Evolutionary conservation across 2,888 invertebrate species (phyloP).

Genomic region (Harpalus rubripes): DNA sequence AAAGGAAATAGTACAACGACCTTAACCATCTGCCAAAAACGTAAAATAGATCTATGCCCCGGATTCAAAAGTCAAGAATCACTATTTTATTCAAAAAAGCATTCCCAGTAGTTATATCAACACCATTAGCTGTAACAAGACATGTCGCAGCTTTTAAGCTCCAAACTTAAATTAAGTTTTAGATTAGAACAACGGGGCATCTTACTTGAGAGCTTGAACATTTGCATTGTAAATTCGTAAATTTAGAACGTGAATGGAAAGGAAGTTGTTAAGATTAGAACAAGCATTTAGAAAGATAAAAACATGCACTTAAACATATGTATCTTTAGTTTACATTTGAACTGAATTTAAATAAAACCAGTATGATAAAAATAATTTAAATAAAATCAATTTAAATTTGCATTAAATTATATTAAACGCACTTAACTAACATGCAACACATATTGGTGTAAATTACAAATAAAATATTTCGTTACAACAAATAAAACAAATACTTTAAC

Average conservation of each 20-base stretch:
- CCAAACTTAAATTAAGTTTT: conserved; percentile 14
- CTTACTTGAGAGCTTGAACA: neutral
- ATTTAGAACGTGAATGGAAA: neutral
- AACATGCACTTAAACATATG: neutral
- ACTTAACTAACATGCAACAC: conserved; percentile 10
- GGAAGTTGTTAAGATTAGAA: conserved; percentile 23
- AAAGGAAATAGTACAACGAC: conserved; percentile 26
- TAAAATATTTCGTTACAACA: neutral
- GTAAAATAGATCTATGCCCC: conserved; percentile 20
- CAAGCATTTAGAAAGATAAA: neutral
- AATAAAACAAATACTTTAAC: neutral
- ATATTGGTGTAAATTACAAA: conserved; percentile 17
- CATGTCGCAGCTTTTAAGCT: neutral
- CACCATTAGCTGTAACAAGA: conserved; percentile 12
- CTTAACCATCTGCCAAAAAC: conserved; percentile 46
- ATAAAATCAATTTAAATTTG: conserved; percentile 50
- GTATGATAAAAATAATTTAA: conserved; percentile 24
- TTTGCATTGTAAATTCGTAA: conserved; percentile 17
- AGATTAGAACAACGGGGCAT: neutral
- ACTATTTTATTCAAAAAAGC: neutral
- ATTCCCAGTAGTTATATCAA: neutral
- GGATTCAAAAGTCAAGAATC: conserved; percentile 20
- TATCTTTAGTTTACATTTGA: neutral
- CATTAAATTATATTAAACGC: neutral
- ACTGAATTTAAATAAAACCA: neutral